These are phyloP conservation scores for Ditula angustiorana DNA, from an alignment of 2,888 invertebrate species.

Conservation along the genomic window DNA sequence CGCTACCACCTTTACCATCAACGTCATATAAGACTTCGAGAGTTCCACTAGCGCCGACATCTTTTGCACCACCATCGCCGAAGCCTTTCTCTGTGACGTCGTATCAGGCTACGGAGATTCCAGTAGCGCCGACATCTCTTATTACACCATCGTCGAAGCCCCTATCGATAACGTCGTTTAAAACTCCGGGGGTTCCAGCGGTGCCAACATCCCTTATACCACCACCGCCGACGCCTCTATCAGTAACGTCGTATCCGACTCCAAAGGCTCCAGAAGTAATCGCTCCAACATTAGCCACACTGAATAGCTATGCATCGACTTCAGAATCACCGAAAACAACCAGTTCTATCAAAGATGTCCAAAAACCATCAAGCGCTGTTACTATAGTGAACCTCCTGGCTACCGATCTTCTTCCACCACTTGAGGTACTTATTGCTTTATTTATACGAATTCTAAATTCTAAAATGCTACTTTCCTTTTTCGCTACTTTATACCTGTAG, in stretches of 20 bases:
- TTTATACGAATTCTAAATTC: background rate
- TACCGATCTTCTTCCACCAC: conserved; percentile 1
- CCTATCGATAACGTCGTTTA: background rate
- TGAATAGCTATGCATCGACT: background rate
- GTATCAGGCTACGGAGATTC: background rate
- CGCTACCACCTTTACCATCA: background rate
- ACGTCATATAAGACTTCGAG: background rate
- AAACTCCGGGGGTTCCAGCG: background rate
- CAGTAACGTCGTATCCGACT: background rate
- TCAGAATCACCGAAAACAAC: background rate
- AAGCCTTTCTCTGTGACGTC: background rate
- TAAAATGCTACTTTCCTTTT: background rate
- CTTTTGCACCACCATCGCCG: background rate
- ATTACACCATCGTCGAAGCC: background rate
- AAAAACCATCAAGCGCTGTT: background rate
- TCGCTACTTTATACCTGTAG: background rate
- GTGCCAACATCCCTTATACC: background rate
- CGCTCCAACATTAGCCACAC: background rate
- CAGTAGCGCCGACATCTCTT: background rate
- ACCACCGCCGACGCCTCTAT: too few relatives aligned
- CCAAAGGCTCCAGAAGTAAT: conserved; percentile 11
- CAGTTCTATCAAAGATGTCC: background rate
- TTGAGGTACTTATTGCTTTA: background rate
- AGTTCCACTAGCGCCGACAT: background rate
- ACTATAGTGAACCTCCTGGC: background rate